Conservation (phyloP, 2,888 invertebrate genomes). For the Sminthurinus aureus region DNA sequence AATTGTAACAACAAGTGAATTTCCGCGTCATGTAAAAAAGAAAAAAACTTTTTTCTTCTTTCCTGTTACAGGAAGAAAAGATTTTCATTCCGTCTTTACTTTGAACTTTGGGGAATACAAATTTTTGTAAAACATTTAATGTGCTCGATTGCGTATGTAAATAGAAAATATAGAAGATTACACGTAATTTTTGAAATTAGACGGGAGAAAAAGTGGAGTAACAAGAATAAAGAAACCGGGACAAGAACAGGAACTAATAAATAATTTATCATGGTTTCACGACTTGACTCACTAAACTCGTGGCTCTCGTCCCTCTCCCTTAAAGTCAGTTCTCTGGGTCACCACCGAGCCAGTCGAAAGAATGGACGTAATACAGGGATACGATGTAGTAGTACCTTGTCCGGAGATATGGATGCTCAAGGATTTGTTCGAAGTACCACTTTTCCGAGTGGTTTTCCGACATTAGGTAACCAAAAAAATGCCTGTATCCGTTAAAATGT, state of each 20-base stretch:
- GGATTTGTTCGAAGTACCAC: slow-evolving; percentile 60
- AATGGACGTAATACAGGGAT: slow-evolving; percentile 56
- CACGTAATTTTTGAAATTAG: too few species aligned
- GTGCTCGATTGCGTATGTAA: too few species aligned
- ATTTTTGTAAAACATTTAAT: too few species aligned
- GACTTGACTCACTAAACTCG: slow-evolving; percentile 59
- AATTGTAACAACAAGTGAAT: too few species aligned
- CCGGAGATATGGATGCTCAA: slow-evolving; percentile 54
- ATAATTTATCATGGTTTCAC: slow-evolving; percentile 55
- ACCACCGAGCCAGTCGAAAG: slow-evolving; percentile 59
- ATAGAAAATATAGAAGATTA: too few species aligned
- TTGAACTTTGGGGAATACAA: too few species aligned
- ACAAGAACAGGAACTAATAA: neutral
- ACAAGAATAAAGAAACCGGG: neutral
- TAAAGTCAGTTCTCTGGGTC: slow-evolving; percentile 60
- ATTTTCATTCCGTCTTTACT: too few species aligned
- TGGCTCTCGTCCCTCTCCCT: slow-evolving; percentile 60
- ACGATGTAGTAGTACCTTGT: slow-evolving; percentile 59
- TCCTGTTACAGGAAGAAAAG: too few species aligned
- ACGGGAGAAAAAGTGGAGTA: neutral
- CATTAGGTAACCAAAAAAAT: slow-evolving; percentile 59
- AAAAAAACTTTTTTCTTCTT: too few species aligned
- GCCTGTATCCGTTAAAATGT: too few species aligned
- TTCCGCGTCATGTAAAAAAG: too few species aligned
- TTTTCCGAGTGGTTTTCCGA: too few species aligned